Evolutionary conservation across 2,888 invertebrate species (phyloP), one percentile per base, ranked within the genome.

Genomic region (Drosophila mayaguana): DNA sequence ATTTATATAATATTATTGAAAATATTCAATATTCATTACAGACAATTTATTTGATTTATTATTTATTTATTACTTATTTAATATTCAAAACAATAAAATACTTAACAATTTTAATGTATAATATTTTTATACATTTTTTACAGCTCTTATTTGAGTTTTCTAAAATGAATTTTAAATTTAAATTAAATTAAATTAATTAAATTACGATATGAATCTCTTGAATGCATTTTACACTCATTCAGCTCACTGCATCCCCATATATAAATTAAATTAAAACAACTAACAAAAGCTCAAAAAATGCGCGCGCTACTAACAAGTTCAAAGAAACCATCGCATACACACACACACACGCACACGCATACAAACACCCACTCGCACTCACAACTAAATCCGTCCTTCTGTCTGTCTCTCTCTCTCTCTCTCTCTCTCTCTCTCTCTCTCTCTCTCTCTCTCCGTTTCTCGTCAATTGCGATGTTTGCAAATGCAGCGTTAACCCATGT

Each of bases 301-400:
- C 80, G 87, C 84, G 84, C 84, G 76, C 78, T 87, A 84, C 84
- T 85, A 87, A 85, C 67, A 45, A 38, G 50, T 45, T 53, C 12
- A 40, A 48, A 57, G 53, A 63, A 18, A 32, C 8, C 45, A 54
- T 67, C 38, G 48, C 48, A 59, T 55, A 57, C 42, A 36, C 25
- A 63, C 48, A 57, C 22, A 36, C 43, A 34, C 38, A 65, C 53
- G 55, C 25, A 36, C 48, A 25, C 34, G 32, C 36, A 38, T 3
- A 45, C 38, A 36, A 34, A 46, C 28, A 42, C 20, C 16, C n/a
- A 63, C 6, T 18, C 51, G 18, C 48, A 48, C 48, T 48, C 14
- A 14, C 40, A 46, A 62, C 20, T 38, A 42, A 63, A 63, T 55
- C 60, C 53, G 55, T 63, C 74, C 63, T 46, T 50, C 40, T 60